Conservation (phyloP, 2,113 vertebrate species). For the human (Homo sapiens) region DNA sequence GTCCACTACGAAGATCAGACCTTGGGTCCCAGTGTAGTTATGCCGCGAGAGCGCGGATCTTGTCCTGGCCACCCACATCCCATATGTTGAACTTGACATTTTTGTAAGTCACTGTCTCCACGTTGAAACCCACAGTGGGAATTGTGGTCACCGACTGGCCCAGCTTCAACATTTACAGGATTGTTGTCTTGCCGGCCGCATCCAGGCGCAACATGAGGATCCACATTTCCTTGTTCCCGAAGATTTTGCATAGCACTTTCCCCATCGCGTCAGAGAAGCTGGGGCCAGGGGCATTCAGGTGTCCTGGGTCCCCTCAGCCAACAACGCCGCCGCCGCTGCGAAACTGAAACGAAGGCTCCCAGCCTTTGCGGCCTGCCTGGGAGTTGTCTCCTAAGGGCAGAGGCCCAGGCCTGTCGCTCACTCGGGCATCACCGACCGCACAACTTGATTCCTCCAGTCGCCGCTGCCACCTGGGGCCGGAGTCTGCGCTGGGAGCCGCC, state of each 20-base stretch:
- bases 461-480: conserved; percentile 63
- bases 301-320: conserved; percentile 65
- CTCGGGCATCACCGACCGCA: conserved; percentile 67
- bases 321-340: conserved; percentile 59
- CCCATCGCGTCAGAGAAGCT: conserved; percentile 91
- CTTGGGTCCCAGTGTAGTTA: conserved; percentile 99
- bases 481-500: conserved; percentile 65
- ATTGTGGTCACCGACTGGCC: conserved; percentile 99
- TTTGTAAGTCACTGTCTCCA: conserved; percentile 99
- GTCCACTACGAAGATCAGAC: conserved; percentile 99
- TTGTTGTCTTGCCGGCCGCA: conserved; percentile 98
- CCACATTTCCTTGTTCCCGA: conserved; percentile 99
- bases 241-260: conserved; percentile 99
- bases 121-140: conserved; percentile 98
- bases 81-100: conserved; percentile 99
- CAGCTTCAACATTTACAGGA: conserved; percentile 99
- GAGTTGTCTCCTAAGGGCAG: conserved; percentile 58
- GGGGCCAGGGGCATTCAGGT: conserved; percentile 81
- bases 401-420: conserved; percentile 63
- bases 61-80: conserved; percentile 99
- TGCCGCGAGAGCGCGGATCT: conserved; percentile 98
- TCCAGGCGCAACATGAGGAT: conserved; percentile 99
- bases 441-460: conserved; percentile 56
- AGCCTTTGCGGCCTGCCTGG: conserved; percentile 59
- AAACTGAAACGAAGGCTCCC: conserved; percentile 60